These are phyloP conservation scores for Proisotoma minuta DNA, from an alignment of 2,888 invertebrate species.

Conservation along the genomic window DNA sequence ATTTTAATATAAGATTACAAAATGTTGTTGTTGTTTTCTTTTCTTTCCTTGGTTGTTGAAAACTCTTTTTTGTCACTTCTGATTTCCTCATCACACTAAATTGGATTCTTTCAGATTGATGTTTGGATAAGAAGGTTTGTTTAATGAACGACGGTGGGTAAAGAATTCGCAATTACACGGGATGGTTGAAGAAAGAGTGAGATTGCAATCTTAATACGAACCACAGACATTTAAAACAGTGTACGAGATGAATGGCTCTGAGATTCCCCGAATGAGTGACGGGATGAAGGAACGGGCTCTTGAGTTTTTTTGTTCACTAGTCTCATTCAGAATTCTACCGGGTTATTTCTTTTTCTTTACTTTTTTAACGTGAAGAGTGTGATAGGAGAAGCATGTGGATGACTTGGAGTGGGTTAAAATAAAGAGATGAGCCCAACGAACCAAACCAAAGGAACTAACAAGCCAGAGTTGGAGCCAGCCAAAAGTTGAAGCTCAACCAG, in stretches of 20 bases:
- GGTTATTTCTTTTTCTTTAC: conserved; percentile 6
- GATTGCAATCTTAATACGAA: background rate
- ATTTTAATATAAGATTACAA: too few relatives aligned
- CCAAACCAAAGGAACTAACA: conserved; percentile 13
- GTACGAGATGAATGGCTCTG: background rate
- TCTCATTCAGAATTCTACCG: conserved; percentile 11
- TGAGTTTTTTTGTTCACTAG: background rate
- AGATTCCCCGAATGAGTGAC: conserved; percentile 9
- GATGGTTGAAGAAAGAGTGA: background rate
- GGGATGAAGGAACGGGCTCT: background rate
- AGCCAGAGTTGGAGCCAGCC: background rate
- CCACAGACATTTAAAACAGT: background rate
- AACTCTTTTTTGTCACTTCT: too few relatives aligned
- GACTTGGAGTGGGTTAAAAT: conserved; percentile 10
- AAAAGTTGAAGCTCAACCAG: background rate
- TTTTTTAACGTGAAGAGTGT: conserved; percentile 1
- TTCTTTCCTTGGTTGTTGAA: too few relatives aligned
- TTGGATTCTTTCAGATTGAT: background rate
- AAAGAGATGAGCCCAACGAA: conserved; percentile 9
- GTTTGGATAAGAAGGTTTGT: background rate
- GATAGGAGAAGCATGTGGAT: conserved; percentile 8
- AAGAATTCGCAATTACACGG: background rate
- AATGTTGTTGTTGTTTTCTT: too few relatives aligned
- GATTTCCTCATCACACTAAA: too few relatives aligned
- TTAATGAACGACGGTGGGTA: background rate